Evolutionary conservation across 1,140 invertebrate genomes (phyloP).

Genomic region (Paracyclopina nana): DNA sequence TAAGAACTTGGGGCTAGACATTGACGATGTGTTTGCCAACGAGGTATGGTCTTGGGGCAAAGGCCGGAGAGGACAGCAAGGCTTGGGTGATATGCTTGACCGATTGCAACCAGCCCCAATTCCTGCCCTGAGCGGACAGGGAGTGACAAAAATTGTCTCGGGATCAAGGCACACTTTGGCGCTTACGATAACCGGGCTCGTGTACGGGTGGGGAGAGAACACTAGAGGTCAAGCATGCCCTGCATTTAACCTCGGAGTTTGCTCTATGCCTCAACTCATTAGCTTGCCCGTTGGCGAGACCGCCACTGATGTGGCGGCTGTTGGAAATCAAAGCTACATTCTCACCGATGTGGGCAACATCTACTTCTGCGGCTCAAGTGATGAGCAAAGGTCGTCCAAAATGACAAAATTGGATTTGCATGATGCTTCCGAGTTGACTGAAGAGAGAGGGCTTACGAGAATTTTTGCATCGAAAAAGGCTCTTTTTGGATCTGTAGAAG

Average conservation of each 20-base stretch:
- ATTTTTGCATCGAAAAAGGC: no score
- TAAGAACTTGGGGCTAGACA: no score
- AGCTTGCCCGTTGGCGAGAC: not conserved
- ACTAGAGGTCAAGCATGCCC: not conserved
- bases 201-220: not conserved
- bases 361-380: no score
- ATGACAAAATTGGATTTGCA: no score
- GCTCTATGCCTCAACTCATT: constrained; percentile 5
- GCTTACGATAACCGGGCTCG: not conserved
- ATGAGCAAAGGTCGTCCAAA: no score
- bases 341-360: not conserved
- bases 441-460: no score
- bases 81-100: not conserved
- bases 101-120: not conserved
- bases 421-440: no score
- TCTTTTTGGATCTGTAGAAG: no score
- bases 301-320: constrained; percentile 1
- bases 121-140: not conserved
- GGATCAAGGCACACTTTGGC: constrained; percentile 2
- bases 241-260: not conserved
- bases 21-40: no score
- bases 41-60: constrained; percentile 12
- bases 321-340: not conserved
- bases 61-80: not conserved
- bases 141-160: constrained; percentile 21